Evolutionary conservation across 2,797 vertebrate genomes (phyloP), one percentile per base, ranked within the genome.

Genomic region (Labeo calbasu): DNA sequence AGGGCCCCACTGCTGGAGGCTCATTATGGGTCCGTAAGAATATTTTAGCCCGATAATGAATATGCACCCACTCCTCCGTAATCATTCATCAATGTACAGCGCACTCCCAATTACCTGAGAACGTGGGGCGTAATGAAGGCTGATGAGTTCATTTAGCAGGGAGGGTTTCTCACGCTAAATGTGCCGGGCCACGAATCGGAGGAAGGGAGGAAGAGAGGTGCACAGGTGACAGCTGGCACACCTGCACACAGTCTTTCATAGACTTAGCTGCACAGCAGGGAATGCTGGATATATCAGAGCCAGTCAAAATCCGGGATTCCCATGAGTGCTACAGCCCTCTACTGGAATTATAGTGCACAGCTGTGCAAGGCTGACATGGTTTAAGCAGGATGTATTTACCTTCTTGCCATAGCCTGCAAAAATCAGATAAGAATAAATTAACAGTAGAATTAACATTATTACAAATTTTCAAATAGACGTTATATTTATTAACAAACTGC

Each of bases 61-160:
- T 86, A 81, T 65, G 66, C 84, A 80, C 86, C 83, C 82, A 76
- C 77, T 88, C 79, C 83, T 81, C 85, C 84, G 63, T 89, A 89
- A 89, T 90, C 84, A 90, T 90, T 89, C 88, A 91, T 90, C 86
- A 87, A 46, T 77, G 63, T 82, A 79, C 80, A 15, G 11, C 40
- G 51, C 57, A 70, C 85, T 84, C 63, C 36, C 78, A 87, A 89
- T 89, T 88, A 89, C 88, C 79, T 71, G 70, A 61, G 68, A 86
- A 88, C 84, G 73, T 53, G 51, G 71, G 77, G 85, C 59, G 51
- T 88, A 89, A 88, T 88, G 88, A 85, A 77, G 82, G 80, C 80
- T 87, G 88, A 89, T 90, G 88, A 89, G 88, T 90, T 87, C 79
- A 88, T 89, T 89, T 87, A 85, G 69, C 76, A 78, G 55, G 66